These are phyloP conservation scores for Betta splendens DNA, from an alignment of 2,797 vertebrate species.

Conservation along the genomic window DNA sequence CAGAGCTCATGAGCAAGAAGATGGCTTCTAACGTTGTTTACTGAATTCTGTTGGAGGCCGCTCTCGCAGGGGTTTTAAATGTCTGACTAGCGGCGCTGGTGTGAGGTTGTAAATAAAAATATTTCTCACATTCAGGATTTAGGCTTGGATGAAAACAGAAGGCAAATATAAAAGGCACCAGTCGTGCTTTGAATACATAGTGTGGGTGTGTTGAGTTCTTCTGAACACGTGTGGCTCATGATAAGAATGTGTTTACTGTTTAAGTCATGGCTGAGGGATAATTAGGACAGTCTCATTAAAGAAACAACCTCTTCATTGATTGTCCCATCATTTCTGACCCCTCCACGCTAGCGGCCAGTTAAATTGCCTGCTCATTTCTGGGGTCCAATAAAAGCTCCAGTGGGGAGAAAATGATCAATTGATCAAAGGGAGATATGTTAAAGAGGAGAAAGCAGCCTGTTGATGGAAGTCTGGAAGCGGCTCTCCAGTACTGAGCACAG, in stretches of 20 bases:
- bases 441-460: slow-evolving; percentile 13
- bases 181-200: slow-evolving; percentile 21
- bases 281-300: slow-evolving; percentile 35
- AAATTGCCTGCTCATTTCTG: slow-evolving; percentile 30
- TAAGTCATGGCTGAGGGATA: slow-evolving; percentile 19
- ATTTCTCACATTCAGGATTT: too few species aligned
- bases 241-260: slow-evolving; percentile 2
- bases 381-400: slow-evolving; percentile 22
- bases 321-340: slow-evolving; percentile 45
- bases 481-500: too few species aligned
- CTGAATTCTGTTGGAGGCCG: too few species aligned
- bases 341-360: slow-evolving; percentile 32
- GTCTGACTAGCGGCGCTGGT: too few species aligned
- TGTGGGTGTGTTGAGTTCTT: slow-evolving; percentile 1
- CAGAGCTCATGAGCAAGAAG: not conserved
- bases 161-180: too few species aligned
- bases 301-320: slow-evolving; percentile 38
- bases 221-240: not conserved
- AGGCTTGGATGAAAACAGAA: too few species aligned
- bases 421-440: slow-evolving; percentile 26
- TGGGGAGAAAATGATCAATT: slow-evolving; percentile 29
- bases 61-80: too few species aligned
- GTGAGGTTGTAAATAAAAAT: too few species aligned
- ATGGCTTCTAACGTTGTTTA: not conserved
- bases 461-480: slow-evolving; percentile 30